Base-by-base conservation (phyloP, 2,797 vertebrate genomes). In the Myotis pilosus region DNA sequence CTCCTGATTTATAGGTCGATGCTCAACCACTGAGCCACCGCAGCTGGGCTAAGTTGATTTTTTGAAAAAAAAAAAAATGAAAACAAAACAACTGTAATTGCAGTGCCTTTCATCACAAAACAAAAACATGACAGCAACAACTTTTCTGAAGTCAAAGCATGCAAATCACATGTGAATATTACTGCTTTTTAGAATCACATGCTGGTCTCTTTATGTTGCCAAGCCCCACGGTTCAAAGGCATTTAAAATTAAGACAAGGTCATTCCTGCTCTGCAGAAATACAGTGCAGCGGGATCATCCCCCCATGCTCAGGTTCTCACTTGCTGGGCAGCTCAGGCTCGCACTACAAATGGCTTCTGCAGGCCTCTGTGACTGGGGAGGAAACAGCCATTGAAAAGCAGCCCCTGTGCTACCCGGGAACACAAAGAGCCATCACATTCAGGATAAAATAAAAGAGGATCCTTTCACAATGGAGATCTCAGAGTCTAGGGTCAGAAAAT, bases 21-120 rank as follows among this genome's bases (percentile, higher is more conserved):
- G 0, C 60, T 60, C 60, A 62, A 62, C 60, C 60, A 62, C 5
- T 62, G 6, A 62, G 60, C 25, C 28, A 28, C 28, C 12, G 57
- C 0, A 5, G 60, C 25, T 30, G 75, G 36, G 51, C 12, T 23
- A 53, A 53, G 22, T 51, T 22, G 49, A 76, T 53, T 69, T 81
- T 85, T 51, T 74, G 5, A 23, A 28, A 53, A 53, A 55, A 53
- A 53, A 20, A n/a, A 28, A 28, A 44, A 53, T 6, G 20, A 53
- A 28, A 28, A 28, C 33, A 41, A 89, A 97, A 86, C 84, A 92
- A 97, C 91, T 95, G 1, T 64, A 92, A 85, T 44, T 93, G 78
- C 30, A 95, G 75, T 95, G 96, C 95, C 85, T 89, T 93, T 97
- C 95, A 96, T 75, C 82, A 95, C 75, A 93, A 97, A 97, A 96